Conservation (phyloP, 2,888 invertebrate genomes). For the Spialia ferax region DNA sequence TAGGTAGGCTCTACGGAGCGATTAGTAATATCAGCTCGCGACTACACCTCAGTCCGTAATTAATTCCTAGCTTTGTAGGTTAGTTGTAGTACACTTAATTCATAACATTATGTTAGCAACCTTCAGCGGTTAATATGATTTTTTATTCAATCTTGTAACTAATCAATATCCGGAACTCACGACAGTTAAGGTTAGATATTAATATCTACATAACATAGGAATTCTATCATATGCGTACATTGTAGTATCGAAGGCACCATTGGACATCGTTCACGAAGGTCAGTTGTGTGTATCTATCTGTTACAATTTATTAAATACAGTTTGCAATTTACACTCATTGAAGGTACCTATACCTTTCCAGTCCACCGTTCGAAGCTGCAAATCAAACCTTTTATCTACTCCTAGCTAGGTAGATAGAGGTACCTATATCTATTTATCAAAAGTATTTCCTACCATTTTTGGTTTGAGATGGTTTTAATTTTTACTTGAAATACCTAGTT, state of each 20-base stretch:
- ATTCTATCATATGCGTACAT: too few relatives aligned
- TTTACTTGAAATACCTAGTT: too few relatives aligned
- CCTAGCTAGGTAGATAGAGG: too few relatives aligned
- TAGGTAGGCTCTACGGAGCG: too few relatives aligned
- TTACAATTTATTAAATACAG: conserved; percentile 1
- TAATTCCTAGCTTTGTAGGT: neutral
- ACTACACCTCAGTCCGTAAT: neutral
- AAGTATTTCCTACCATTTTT: too few relatives aligned
- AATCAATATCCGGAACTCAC: conserved; percentile 51
- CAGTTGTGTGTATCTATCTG: conserved; percentile 13
- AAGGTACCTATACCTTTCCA: neutral
- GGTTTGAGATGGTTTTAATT: too few relatives aligned
- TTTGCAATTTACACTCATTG: neutral
- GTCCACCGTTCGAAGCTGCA: neutral
- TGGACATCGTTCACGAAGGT: conserved; percentile 18
- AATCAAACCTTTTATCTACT: neutral
- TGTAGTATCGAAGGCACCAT: conserved; percentile 6
- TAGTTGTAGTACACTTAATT: neutral
- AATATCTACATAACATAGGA: conserved; percentile 6
- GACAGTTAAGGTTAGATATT: conserved; percentile 37
- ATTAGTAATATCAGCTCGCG: neutral
- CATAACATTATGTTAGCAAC: conserved; percentile 9
- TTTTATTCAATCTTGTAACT: conserved; percentile 40
- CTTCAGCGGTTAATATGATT: conserved; percentile 14
- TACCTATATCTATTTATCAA: too few relatives aligned